These are phyloP conservation scores for Aphidius colemani DNA, from an alignment of 2,888 invertebrate genomes.

Conservation along the genomic window DNA sequence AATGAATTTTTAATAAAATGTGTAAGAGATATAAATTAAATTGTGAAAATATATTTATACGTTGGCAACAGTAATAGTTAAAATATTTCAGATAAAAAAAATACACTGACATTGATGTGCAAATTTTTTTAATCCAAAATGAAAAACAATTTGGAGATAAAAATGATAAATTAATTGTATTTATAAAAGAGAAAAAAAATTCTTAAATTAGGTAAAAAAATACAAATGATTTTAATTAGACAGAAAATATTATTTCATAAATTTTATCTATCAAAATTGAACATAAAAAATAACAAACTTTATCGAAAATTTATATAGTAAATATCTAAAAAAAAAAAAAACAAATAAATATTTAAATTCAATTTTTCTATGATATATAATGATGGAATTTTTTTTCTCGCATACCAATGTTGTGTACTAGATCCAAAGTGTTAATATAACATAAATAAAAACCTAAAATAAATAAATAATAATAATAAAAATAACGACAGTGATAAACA, in stretches of 20 bases:
- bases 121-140: conserved; percentile 4
- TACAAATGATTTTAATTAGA: background rate
- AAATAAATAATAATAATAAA: conserved; percentile 8
- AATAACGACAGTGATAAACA: conserved; percentile 24
- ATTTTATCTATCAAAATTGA: conserved; percentile 19
- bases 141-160: conserved; percentile 15
- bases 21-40: conserved; percentile 34
- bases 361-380: conserved; percentile 19
- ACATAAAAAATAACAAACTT: conserved; percentile 8
- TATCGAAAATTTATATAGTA: background rate
- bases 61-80: conserved; percentile 38
- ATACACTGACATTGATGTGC: conserved; percentile 6
- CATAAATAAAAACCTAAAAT: background rate
- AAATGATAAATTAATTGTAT: conserved; percentile 13
- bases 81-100: conserved; percentile 23
- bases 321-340: conserved; percentile 6
- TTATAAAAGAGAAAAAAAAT: conserved; percentile 4
- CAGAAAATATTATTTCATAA: background rate
- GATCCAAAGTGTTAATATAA: conserved; percentile 25
- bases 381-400: conserved; percentile 18
- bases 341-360: conserved; percentile 13
- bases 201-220: conserved; percentile 10
- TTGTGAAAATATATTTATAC: conserved; percentile 50
- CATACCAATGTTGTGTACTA: conserved; percentile 17
- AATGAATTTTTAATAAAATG: conserved; percentile 24